A percentile compares a stretch with the other conserved stretches of the same genome.
Conservation (phyloP, 2,888 invertebrate genomes). For the Pachydiplax longipennis region DNA sequence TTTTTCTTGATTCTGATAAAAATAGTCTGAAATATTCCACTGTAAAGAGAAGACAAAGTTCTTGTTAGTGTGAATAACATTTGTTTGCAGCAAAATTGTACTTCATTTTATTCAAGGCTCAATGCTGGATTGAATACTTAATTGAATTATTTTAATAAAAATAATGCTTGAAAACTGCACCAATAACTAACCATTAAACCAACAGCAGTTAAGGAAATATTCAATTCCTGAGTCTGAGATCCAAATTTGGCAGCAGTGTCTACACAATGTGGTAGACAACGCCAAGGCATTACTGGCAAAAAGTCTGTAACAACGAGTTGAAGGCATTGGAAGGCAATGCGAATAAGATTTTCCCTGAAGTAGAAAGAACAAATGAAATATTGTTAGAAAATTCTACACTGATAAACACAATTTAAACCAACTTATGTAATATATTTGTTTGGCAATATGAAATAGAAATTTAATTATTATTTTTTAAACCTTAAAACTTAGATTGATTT, state of each 20-base stretch:
- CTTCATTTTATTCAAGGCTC: not conserved
- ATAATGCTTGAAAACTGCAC: too few species aligned
- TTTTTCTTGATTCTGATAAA: slow-evolving; percentile 93
- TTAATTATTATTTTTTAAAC: too few species aligned
- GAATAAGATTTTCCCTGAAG: slow-evolving; percentile 84
- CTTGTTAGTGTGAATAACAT: slow-evolving; percentile 6
- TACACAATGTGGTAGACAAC: slow-evolving; percentile 88
- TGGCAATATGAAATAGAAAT: too few species aligned
- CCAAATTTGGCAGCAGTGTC: slow-evolving; percentile 96
- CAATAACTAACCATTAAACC: slow-evolving; percentile 84
- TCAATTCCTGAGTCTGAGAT: slow-evolving; percentile 93
- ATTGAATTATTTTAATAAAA: slow-evolving; percentile 24
- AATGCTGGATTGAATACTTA: not conserved
- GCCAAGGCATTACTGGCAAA: slow-evolving; percentile 89
- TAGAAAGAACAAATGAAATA: slow-evolving; percentile 36
- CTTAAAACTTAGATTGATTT: too few species aligned
- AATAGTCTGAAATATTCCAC: slow-evolving; percentile 99
- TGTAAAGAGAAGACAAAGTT: slow-evolving; percentile 60
- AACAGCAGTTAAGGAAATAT: slow-evolving; percentile 96
- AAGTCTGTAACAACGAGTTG: slow-evolving; percentile 95
- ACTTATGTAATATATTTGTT: too few species aligned
- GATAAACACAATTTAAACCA: not conserved
- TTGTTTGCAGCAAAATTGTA: too few species aligned
- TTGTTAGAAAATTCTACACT: not conserved
- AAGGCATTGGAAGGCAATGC: slow-evolving; percentile 94